Conservation (phyloP, 2,888 invertebrate species). For the Timema podura region DNA sequence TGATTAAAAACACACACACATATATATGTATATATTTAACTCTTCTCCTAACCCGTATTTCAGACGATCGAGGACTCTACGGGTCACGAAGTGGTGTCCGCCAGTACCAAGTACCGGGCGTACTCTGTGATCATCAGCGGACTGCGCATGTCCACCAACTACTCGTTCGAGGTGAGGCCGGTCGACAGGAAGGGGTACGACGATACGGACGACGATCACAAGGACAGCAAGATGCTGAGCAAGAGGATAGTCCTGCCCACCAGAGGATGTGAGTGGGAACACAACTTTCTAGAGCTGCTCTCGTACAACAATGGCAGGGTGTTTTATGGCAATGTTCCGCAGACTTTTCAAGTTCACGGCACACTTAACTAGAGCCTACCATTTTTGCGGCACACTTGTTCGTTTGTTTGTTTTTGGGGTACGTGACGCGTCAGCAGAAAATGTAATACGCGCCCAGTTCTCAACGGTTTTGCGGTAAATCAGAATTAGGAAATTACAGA, state of each 20-base stretch:
- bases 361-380: too few species aligned
- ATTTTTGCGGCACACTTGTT: too few species aligned
- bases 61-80: slow-evolving; percentile 34
- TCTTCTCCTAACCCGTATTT: too few species aligned
- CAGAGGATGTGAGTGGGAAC: slow-evolving; percentile 69
- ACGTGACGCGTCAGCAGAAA: too few species aligned
- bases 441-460: too few species aligned
- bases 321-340: too few species aligned
- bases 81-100: slow-evolving; percentile 32
- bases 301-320: not conserved
- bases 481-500: too few species aligned
- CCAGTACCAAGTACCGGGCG: slow-evolving; percentile 42
- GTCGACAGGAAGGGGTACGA: slow-evolving; percentile 38
- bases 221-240: slow-evolving; percentile 47
- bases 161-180: slow-evolving; percentile 71
- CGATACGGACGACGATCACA: slow-evolving; percentile 30
- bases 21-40: too few species aligned
- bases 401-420: too few species aligned
- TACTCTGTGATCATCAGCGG: slow-evolving; percentile 63
- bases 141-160: slow-evolving; percentile 76
- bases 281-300: slow-evolving; percentile 9
- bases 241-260: slow-evolving; percentile 72
- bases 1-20: too few species aligned
- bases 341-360: too few species aligned
- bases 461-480: too few species aligned